Evolutionary conservation across 2,797 vertebrate genomes (phyloP).

Genomic region (Percopsis omiscomaycus): DNA sequence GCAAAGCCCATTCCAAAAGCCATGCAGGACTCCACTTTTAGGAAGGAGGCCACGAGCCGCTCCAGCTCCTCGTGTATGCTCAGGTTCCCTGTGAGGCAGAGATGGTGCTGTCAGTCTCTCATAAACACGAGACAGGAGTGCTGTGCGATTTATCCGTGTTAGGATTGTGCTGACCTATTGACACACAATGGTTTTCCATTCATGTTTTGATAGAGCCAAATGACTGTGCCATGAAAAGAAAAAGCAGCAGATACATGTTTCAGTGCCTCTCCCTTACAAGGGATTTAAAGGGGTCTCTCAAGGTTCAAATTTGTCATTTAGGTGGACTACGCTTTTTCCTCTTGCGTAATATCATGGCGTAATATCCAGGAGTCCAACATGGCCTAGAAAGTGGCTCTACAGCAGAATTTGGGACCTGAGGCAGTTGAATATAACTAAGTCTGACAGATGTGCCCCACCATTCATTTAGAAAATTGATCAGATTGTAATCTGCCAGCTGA

Average conservation of each 20-base stretch:
- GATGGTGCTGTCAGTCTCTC: constrained; percentile 18
- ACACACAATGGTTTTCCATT: constrained; percentile 18
- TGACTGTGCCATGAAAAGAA: constrained; percentile 12
- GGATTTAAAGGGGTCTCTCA: constrained; percentile 31
- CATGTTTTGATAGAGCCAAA: constrained; percentile 41
- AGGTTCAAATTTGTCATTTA: constrained; percentile 44
- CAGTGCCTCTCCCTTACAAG: constrained; percentile 3
- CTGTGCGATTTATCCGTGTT: constrained; percentile 10
- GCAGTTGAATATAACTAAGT: constrained; percentile 40
- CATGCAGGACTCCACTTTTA: constrained; percentile 89
- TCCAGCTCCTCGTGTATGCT: constrained; percentile 88
- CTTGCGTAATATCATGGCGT: constrained; percentile 26
- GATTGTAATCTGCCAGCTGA: constrained; percentile 49
- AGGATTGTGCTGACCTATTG: constrained; percentile 14
- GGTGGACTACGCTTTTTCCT: constrained; percentile 30
- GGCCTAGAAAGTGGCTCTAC: constrained; percentile 36
- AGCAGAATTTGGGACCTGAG: constrained; percentile 32
- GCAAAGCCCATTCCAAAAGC: constrained; percentile 97
- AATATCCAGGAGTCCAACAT: constrained; percentile 8
- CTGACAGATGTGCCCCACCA: constrained; percentile 52
- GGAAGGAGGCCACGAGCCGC: constrained; percentile 70
- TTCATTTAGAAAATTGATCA: constrained; percentile 59
- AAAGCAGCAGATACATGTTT: constrained; percentile 13
- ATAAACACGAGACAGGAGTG: not conserved
- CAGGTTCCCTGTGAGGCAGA: constrained; percentile 81